Evolutionary conservation across 2,113 vertebrate species (phyloP), one percentile per base, ranked within the genome.

Genomic region (Lycaon pictus): DNA sequence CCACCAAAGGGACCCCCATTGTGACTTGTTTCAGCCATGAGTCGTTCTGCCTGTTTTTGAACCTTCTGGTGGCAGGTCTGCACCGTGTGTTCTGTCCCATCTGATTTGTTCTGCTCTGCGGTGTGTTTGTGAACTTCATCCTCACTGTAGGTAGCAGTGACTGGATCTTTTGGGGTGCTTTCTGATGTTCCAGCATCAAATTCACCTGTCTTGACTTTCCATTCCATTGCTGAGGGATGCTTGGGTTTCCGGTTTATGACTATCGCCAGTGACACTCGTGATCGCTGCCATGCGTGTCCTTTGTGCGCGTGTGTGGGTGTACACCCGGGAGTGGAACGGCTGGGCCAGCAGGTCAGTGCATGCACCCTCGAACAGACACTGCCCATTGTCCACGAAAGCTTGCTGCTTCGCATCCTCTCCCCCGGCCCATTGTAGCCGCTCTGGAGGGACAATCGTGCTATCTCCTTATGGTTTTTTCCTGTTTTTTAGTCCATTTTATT

Each of bases 221-320:
- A 0, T 60, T 20, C 37, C 58, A 0, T 32, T 27, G 32, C 72
- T 37, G 43, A 37, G 0, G 13, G 37, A 20, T 23, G 12, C 55
- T 37, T 5, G 32, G 60, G 23, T 62, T 29, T 82, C 55, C 13
- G 3, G 43, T 37, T 12, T 8, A 2, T 63, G 17, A 3, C 76
- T 32, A 16, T 81, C 8, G 43, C 55, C 60, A 22, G 51, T 13
- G 10, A 2, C 9, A 43, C 65, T 43, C 37, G 0, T 19, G 29
- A 4, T 48, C 56, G 1, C 12, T 6, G 11, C 22, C 22, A 1
- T 7, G 2, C 2, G 3, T 19, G 10, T 48, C 53, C 80, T 35
- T 15, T 20, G 69, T 48, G 55, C 0, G 0, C 23, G 1, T 1
- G 0, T 0, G 8, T 12, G 0, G 55, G 43, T 4, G 15, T 19